Conservation (phyloP, 2,113 vertebrate genomes). For the Thryonomys swinderianus region DNA sequence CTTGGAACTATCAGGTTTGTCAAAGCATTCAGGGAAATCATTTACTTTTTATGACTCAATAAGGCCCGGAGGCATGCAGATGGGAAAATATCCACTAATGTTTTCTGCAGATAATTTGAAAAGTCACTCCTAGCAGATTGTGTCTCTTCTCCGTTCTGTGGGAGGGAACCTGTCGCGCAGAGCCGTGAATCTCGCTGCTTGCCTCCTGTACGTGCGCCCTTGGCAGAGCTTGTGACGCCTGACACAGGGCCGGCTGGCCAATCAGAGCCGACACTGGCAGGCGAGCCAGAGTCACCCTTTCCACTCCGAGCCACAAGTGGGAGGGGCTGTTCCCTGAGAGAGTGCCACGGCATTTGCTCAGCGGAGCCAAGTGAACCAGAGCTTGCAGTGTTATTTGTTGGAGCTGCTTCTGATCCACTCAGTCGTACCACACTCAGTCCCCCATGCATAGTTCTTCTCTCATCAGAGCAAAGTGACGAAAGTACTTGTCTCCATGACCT, state of each 20-base stretch:
- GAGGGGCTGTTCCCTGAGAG: background rate
- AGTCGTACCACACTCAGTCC: background rate
- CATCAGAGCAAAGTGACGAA: background rate
- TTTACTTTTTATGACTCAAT: constrained; percentile 74
- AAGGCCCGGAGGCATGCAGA: constrained; percentile 80
- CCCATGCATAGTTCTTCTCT: background rate
- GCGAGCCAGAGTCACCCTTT: background rate
- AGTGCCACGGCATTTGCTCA: fast-evolving
- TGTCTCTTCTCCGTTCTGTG: constrained; percentile 68
- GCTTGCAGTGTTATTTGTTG: background rate
- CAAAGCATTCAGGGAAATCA: constrained; percentile 75
- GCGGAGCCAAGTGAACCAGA: background rate
- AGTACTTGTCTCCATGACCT: fast-evolving
- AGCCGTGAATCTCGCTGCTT: background rate
- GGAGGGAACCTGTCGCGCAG: constrained; percentile 58
- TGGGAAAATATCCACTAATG: constrained; percentile 78
- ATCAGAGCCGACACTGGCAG: background rate
- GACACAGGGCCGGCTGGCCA: background rate
- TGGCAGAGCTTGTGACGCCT: background rate
- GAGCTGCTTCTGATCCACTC: background rate
- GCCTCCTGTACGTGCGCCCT: background rate
- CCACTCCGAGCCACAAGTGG: constrained; percentile 15
- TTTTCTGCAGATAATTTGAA: constrained; percentile 84
- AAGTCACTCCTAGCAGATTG: constrained; percentile 77
- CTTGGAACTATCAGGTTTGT: constrained; percentile 69